These are phyloP conservation scores for Sthenelais limicola DNA, from an alignment of 2,888 invertebrate genomes.

Conservation along the genomic window DNA sequence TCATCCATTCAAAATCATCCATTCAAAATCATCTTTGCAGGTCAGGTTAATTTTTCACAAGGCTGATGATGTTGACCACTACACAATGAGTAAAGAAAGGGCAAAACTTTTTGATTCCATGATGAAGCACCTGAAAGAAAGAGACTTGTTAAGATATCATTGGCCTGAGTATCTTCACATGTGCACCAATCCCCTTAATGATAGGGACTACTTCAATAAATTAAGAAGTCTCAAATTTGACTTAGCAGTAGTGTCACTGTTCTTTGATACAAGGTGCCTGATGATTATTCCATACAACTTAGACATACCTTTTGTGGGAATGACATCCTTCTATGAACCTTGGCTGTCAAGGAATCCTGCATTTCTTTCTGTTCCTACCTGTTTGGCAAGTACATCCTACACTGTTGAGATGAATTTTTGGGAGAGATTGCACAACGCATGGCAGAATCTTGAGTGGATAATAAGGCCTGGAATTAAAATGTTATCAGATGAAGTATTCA, in stretches of 20 bases:
- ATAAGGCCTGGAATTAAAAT: background rate
- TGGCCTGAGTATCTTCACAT: background rate
- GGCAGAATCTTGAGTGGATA: background rate
- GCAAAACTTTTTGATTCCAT: too few species aligned
- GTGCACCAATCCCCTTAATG: background rate
- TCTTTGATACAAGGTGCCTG: background rate
- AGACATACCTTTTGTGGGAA: background rate
- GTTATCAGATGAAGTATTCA: background rate
- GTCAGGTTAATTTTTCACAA: too few species aligned
- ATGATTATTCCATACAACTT: background rate
- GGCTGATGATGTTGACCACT: too few species aligned
- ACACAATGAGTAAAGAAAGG: too few species aligned
- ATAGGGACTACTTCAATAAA: background rate
- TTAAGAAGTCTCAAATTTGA: background rate
- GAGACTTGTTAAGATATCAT: background rate
- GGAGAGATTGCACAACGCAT: background rate
- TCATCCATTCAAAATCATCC: too few species aligned
- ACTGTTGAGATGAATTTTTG: slow-evolving; percentile 1
- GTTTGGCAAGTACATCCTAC: background rate
- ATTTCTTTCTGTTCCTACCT: background rate
- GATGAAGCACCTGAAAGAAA: background rate
- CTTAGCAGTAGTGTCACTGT: background rate
- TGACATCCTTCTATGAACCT: background rate
- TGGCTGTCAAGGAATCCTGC: background rate
- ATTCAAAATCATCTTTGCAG: too few species aligned